phyloP scores from a whole-genome alignment of 1,140 invertebrate species.

The Melanaphis sacchari region DNA sequence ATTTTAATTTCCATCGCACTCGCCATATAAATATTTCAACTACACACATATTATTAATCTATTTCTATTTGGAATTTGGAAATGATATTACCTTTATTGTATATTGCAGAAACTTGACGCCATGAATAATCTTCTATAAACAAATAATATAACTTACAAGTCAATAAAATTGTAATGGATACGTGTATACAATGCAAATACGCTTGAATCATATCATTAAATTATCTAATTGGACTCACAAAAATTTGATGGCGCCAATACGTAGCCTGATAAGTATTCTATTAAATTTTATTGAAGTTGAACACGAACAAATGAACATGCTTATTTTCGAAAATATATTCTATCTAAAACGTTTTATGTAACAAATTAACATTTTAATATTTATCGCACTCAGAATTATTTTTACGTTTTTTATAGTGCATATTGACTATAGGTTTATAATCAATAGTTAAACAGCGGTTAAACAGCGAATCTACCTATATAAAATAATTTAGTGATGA shows the following conservation, averaged over 20 bases:
- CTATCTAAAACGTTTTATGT: not conserved
- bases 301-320: not conserved
- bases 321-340: not conserved
- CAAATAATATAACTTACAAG: not conserved
- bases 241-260: not conserved
- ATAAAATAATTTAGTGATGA: not conserved
- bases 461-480: not conserved
- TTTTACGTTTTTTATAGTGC: not conserved
- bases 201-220: not conserved
- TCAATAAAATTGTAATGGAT: not conserved
- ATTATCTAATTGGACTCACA: not conserved
- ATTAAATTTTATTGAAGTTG: not conserved
- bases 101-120: not conserved
- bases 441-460: no score
- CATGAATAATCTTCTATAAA: not conserved
- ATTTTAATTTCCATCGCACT: not conserved
- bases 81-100: not conserved
- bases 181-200: not conserved
- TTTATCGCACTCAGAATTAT: not conserved
- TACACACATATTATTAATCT: not conserved
- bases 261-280: not conserved
- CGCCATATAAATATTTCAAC: not conserved
- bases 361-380: conserved; percentile 20
- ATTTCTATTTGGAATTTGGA: not conserved
- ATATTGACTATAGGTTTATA: not conserved